Conservation (phyloP, 2,113 vertebrate genomes). For the Paracanthobrama guichenoti region DNA sequence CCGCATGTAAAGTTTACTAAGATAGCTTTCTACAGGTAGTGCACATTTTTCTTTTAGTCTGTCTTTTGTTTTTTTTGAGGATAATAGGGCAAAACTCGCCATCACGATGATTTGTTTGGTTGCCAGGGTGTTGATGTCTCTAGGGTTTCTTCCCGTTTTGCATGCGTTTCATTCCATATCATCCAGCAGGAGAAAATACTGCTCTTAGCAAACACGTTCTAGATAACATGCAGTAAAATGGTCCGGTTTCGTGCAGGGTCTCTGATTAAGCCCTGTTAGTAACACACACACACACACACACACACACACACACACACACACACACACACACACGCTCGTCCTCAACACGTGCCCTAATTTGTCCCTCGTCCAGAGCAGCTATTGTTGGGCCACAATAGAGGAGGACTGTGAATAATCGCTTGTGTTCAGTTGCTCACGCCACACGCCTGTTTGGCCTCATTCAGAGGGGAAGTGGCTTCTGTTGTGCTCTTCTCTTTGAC, state of each 20-base stretch:
- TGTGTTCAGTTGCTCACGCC: conserved; percentile 79
- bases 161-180: background rate
- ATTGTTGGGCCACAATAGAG: conserved; percentile 78
- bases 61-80: no score
- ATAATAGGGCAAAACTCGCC: no score
- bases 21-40: no score
- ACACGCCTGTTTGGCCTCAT: conserved; percentile 78
- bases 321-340: conserved; percentile 37
- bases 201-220: background rate
- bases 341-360: conserved; percentile 48
- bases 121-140: no score
- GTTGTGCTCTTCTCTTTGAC: conserved; percentile 65
- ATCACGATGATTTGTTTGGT: no score
- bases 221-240: background rate
- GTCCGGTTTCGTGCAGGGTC: background rate
- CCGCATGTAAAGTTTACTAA: no score
- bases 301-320: conserved; percentile 69
- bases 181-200: background rate
- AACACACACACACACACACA: conserved; percentile 67
- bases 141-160: no score
- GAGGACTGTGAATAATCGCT: conserved; percentile 76
- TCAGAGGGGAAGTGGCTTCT: conserved; percentile 77
- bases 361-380: conserved; percentile 53
- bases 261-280: conserved; percentile 46
- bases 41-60: no score